A percentile compares a stretch with the other conserved stretches of the same genome.
Evolutionary conservation across 2,888 invertebrate species (phyloP).

Genomic region (Polietes domitor): DNA sequence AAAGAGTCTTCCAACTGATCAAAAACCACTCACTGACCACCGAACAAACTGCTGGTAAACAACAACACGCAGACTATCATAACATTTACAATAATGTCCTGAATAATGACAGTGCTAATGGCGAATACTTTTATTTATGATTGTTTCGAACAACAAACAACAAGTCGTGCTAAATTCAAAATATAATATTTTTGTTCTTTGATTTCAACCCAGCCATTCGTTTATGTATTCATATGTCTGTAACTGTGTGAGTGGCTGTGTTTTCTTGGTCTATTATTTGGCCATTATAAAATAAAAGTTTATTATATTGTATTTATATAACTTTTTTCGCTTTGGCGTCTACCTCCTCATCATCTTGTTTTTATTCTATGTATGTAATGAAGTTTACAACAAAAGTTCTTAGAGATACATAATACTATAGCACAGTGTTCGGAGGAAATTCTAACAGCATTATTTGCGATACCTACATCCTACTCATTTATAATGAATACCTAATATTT

Average conservation of each 20-base stretch:
- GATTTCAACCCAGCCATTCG: neutral
- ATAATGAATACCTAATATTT: no score
- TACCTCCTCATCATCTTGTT: neutral
- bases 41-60: neutral
- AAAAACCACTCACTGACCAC: neutral
- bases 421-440: neutral
- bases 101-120: slow-evolving; percentile 25
- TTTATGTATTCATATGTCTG: neutral
- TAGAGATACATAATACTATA: slow-evolving; percentile 28
- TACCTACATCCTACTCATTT: no score
- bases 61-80: neutral
- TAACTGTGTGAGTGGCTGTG: no score
- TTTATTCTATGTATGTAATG: slow-evolving; percentile 1
- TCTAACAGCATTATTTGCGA: no score
- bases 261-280: slow-evolving; percentile 30
- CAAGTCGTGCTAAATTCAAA: neutral
- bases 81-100: slow-evolving; percentile 27
- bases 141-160: neutral
- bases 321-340: neutral
- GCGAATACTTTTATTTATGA: slow-evolving; percentile 22
- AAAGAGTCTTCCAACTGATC: no score
- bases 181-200: slow-evolving; percentile 10
- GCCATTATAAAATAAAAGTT: slow-evolving; percentile 44
- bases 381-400: slow-evolving; percentile 49
- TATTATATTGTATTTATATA: neutral